Evolutionary conservation across 2,113 vertebrate genomes (phyloP), one percentile per base, ranked within the genome.

Genomic region (Neoarius graeffei): DNA sequence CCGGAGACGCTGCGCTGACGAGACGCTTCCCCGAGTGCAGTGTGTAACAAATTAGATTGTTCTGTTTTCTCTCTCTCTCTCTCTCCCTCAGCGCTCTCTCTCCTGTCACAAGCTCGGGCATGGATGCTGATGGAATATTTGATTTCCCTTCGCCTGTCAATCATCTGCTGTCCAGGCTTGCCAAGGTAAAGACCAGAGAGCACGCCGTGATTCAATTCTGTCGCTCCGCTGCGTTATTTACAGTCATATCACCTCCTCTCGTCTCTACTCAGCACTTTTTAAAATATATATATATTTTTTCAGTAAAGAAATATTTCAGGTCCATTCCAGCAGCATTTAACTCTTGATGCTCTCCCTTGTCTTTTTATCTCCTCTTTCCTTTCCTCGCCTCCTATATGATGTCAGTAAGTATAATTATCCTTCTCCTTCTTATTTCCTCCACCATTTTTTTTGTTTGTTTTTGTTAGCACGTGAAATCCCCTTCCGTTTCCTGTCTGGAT

Each of bases 401-500:
- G 11, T 52, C 9, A 62, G n/a, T 59, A 86, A 81, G 66, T 52
- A 66, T 64, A 35, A n/a, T 56, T 0, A 42, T 66, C 62, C 8
- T 71, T 59, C 48, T 56, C 50, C 60, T 64, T 35, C 57, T 56
- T 62, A 52, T 79, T 57, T 3, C 69, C 4, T 69, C 54, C 67
- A 48, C 59, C 35, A 0, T 86, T 86, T 74, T 50, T 76, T 76
- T 48, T 74, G 25, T 76, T 76, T 48, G n/a, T 54, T 59, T 10
- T 48, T 89, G 89, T 85, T 89, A 97, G 97, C 97, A 97, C 64
- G 94, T 96, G 94, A 97, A 96, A 89, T 98, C 96, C 90, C 97
- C 97, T 0, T 98, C 97, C 0, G 97, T 97, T 85, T 97, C 97
- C 15, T 96, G 96, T 35, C 93, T 98, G 94, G 96, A 98, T 85